Evolutionary conservation across 2,888 invertebrate species (phyloP).

Genomic region (Pheosia gnoma): DNA sequence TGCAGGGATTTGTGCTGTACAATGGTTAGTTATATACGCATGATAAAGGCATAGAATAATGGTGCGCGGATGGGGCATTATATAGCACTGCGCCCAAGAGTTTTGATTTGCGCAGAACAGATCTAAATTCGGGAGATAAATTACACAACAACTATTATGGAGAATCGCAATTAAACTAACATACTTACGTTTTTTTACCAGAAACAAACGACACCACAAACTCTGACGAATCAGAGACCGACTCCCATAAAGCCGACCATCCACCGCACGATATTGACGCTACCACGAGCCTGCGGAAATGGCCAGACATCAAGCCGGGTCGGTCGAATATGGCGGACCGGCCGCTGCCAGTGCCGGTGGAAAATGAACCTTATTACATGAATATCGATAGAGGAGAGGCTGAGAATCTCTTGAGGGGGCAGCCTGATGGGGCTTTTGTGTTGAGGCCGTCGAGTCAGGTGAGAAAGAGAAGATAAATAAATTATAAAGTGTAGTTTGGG

Average conservation of each 20-base stretch:
- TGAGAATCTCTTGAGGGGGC: slow-evolving; percentile 78
- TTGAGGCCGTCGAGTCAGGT: slow-evolving; percentile 83
- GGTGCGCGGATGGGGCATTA: too few relatives aligned
- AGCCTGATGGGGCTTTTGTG: slow-evolving; percentile 85
- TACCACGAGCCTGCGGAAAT: slow-evolving; percentile 20
- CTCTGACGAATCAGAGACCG: slow-evolving; percentile 62
- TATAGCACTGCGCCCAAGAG: too few relatives aligned
- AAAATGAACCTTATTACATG: slow-evolving; percentile 84
- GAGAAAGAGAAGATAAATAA: not conserved
- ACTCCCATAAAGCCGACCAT: slow-evolving; percentile 31
- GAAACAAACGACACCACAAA: slow-evolving; percentile 66
- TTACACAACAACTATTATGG: too few relatives aligned
- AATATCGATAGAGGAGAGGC: slow-evolving; percentile 79
- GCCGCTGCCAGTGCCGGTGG: slow-evolving; percentile 79
- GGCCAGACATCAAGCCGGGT: slow-evolving; percentile 45
- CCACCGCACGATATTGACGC: slow-evolving; percentile 20
- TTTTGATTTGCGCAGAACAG: too few relatives aligned
- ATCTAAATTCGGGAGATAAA: too few relatives aligned
- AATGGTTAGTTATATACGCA: too few relatives aligned
- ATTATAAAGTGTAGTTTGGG: too few relatives aligned
- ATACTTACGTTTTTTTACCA: slow-evolving; percentile 31
- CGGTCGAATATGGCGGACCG: slow-evolving; percentile 71
- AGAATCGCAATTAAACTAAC: too few relatives aligned
- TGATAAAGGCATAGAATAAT: too few relatives aligned
- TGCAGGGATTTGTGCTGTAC: too few relatives aligned